Evolutionary conservation across 2,797 vertebrate genomes (phyloP).

Genomic region (Poecilia velifera): DNA sequence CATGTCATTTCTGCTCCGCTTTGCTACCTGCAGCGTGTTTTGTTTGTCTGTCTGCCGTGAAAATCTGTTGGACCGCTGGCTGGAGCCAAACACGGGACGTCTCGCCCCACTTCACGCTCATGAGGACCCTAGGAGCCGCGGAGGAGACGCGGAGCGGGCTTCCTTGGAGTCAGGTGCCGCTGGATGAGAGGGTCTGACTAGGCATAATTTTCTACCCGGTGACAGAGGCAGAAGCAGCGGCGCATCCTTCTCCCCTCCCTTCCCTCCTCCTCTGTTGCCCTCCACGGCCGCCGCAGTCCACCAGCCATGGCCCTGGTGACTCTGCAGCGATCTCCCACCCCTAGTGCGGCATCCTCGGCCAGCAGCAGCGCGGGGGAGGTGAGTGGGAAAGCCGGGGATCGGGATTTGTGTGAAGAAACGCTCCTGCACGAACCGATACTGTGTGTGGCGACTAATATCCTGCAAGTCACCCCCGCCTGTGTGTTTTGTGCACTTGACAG

Average conservation of each 20-base stretch:
- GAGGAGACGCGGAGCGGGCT: constrained; percentile 59
- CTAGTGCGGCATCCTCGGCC: constrained; percentile 86
- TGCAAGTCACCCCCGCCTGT: background rate
- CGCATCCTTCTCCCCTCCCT: constrained; percentile 65
- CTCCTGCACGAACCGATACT: constrained; percentile 7
- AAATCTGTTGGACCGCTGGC: constrained; percentile 20
- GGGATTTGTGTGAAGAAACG: constrained; percentile 55
- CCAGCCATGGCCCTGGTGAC: constrained; percentile 92
- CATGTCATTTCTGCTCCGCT: constrained; percentile 69
- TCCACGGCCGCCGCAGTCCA: constrained; percentile 51
- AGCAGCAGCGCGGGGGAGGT: constrained; percentile 90
- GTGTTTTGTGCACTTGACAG: constrained; percentile 26
- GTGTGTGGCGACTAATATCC: constrained; percentile 18
- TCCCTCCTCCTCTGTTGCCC: constrained; percentile 38
- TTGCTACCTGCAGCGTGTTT: constrained; percentile 68
- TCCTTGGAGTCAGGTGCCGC: constrained; percentile 55
- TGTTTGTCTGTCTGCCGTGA: constrained; percentile 71
- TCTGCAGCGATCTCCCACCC: constrained; percentile 94
- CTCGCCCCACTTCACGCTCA: constrained; percentile 33
- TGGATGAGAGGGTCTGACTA: constrained; percentile 75
- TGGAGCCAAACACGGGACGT: constrained; percentile 26
- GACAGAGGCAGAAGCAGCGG: constrained; percentile 72
- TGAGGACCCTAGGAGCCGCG: constrained; percentile 50
- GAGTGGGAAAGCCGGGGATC: constrained; percentile 65
- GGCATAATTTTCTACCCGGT: constrained; percentile 75